Evolutionary conservation across 2,888 invertebrate species (phyloP).

Genomic region (Trachelus stipa): DNA sequence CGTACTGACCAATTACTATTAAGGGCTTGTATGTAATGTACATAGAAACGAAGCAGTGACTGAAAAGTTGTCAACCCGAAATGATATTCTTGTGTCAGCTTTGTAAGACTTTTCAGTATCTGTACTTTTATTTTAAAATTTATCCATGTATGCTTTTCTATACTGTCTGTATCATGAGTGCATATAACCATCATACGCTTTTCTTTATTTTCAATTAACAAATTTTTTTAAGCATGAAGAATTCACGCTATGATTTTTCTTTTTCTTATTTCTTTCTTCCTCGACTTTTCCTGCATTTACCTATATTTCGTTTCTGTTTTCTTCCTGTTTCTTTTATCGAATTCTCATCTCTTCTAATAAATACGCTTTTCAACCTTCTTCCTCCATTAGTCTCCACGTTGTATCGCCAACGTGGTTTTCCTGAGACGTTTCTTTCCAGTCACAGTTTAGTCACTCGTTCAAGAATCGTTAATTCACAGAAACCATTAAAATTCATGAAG

Average conservation of each 20-base stretch:
- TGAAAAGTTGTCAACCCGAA: neutral
- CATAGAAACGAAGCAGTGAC: neutral
- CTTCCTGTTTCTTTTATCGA: neutral
- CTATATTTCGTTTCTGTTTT: neutral
- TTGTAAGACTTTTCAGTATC: neutral
- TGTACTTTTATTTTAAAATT: neutral
- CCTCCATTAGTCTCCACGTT: neutral
- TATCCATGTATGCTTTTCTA: neutral
- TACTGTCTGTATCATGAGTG: neutral
- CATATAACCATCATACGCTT: neutral
- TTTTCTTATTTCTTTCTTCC: constrained; percentile 1
- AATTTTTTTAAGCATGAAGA: neutral
- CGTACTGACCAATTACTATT: neutral
- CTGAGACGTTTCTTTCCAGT: neutral
- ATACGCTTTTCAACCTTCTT: neutral
- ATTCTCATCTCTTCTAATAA: neutral
- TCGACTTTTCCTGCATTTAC: neutral
- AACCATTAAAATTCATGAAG: neutral
- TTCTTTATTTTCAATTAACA: neutral
- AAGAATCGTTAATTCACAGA: neutral
- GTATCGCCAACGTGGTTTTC: neutral
- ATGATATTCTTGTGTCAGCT: neutral
- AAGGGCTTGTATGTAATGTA: neutral
- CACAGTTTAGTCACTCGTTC: neutral
- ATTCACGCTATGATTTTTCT: neutral